Percentiles rank a stretch among this genome's conserved stretches.
phyloP scores from a whole-genome alignment of 1,140 invertebrate species.

The Tenebrio molitor region DNA sequence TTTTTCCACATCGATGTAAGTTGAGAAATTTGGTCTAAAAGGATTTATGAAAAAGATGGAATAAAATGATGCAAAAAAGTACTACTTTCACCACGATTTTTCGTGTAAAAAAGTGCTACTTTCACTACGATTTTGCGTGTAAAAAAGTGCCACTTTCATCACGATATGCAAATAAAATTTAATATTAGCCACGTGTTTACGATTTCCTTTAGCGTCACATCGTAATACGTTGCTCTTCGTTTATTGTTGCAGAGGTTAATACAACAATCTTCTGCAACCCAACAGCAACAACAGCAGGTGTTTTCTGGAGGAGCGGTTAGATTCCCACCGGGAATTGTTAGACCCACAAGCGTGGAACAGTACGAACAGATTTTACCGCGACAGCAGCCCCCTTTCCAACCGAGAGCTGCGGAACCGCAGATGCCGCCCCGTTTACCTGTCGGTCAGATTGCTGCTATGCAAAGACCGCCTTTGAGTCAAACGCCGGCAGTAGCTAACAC shows the following conservation, averaged over 20 bases:
- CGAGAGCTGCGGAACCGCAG: slow-evolving; percentile 45
- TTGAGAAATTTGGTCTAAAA: too few relatives aligned
- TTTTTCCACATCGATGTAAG: too few relatives aligned
- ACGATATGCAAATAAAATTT: too few relatives aligned
- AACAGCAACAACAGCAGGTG: slow-evolving; percentile 57
- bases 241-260: slow-evolving; percentile 43
- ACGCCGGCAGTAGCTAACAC: slow-evolving; percentile 54
- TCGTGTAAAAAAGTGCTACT: too few relatives aligned
- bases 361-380: slow-evolving; percentile 60
- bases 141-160: too few relatives aligned
- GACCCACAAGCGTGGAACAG: slow-evolving; percentile 59
- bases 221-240: too few relatives aligned
- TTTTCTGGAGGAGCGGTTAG: slow-evolving; percentile 38
- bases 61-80: too few relatives aligned
- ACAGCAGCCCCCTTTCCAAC: slow-evolving; percentile 49
- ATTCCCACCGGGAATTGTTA: slow-evolving; percentile 45
- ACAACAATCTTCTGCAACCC: slow-evolving; percentile 55
- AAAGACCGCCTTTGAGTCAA: slow-evolving; percentile 23
- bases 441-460: slow-evolving; percentile 2
- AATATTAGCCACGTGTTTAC: too few relatives aligned
- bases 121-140: too few relatives aligned
- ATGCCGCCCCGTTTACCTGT: slow-evolving; percentile 21
- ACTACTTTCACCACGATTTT: too few relatives aligned
- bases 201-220: too few relatives aligned
- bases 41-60: too few relatives aligned